Evolutionary conservation across 2,888 invertebrate genomes (phyloP), one percentile per base, ranked within the genome.

Genomic region (Cheilosia urbana): DNA sequence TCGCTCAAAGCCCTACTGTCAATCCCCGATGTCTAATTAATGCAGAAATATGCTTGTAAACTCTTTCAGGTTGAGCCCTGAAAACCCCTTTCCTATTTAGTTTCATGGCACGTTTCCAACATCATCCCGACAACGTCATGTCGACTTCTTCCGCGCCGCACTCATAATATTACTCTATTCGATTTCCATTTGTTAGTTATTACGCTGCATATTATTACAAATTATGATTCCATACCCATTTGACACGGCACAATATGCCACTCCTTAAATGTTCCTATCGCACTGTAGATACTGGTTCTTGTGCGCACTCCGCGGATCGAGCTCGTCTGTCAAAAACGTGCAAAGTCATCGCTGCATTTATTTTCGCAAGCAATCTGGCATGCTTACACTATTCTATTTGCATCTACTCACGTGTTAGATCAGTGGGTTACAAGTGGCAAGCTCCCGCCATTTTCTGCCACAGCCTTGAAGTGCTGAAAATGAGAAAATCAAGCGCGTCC

Each of bases 381-480:
- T 49, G 49, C 51, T 42, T 62, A n/a, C 55, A 45, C n/a, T 49
- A 7, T 30, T 17, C 34, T 49, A 84, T 84, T 80, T 75, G 71
- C 84, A 85, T 80, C 84, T 4, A 55, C 65, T 85, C 80, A 80
- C 84, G 75, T 85, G 80, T 76, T 63, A 5, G 40, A 42, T 58
- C 45, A 58, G 65, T 68, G 15, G 65, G 63, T 53, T 75, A 73
- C 13, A 49, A 63, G 19, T 19, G 5, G 13, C 55, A 55, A 55
- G 57, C 57, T 19, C 42, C 15, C 60, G 30, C 53, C 53, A 49
- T 66, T 58, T 40, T 58, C 19, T 24, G 4, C 15, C 60, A n/a
- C 17, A 60, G 40, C 60, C 60, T 60, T 60, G 60, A 60, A 60
- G 11, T 24, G 5, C 4, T 21, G 17, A 17, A 17, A 49, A 21